A percentile compares a stretch with the other conserved stretches of the same genome.
Conservation (phyloP, 53 echinoderm and acorn worm genomes). For the Apostichopus leukothele region DNA sequence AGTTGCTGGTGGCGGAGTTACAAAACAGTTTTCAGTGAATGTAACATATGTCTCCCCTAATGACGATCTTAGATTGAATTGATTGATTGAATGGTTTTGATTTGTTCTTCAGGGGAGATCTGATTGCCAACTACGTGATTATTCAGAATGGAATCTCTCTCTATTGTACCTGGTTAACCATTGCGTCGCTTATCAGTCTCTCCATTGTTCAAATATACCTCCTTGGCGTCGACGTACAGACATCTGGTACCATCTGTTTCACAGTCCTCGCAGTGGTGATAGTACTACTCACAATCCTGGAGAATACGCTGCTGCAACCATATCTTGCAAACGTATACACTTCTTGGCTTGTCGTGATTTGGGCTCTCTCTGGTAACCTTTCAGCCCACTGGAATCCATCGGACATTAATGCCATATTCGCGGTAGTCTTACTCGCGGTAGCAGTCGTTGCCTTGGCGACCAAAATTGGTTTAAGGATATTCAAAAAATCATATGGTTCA, state of each 20-base stretch:
- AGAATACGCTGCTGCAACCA: neutral
- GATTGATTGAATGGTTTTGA: neutral
- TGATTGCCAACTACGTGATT: slow-evolving; percentile 4
- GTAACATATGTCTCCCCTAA: too few species aligned
- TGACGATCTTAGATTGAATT: too few species aligned
- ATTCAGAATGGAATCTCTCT: slow-evolving; percentile 26
- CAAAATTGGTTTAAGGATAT: slow-evolving; percentile 1
- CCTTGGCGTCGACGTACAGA: neutral
- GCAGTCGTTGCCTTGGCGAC: neutral
- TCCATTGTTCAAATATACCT: slow-evolving; percentile 31
- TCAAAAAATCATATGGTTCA: neutral
- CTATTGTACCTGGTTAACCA: slow-evolving; percentile 29
- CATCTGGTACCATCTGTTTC: slow-evolving; percentile 36
- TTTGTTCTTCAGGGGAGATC: neutral
- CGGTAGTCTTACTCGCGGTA: neutral
- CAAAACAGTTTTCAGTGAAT: too few species aligned
- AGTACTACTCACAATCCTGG: neutral
- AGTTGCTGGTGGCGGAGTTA: too few species aligned
- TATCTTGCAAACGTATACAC: slow-evolving; percentile 12
- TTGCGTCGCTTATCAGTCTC: slow-evolving; percentile 5
- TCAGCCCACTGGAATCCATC: slow-evolving; percentile 23
- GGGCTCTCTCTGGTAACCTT: slow-evolving; percentile 26
- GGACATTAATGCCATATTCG: slow-evolving; percentile 5
- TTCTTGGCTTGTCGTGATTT: slow-evolving; percentile 17
- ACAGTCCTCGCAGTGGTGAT: slow-evolving; percentile 29